phyloP scores from a whole-genome alignment of 2,797 vertebrate genomes.

The Sebastiscus tertius region DNA sequence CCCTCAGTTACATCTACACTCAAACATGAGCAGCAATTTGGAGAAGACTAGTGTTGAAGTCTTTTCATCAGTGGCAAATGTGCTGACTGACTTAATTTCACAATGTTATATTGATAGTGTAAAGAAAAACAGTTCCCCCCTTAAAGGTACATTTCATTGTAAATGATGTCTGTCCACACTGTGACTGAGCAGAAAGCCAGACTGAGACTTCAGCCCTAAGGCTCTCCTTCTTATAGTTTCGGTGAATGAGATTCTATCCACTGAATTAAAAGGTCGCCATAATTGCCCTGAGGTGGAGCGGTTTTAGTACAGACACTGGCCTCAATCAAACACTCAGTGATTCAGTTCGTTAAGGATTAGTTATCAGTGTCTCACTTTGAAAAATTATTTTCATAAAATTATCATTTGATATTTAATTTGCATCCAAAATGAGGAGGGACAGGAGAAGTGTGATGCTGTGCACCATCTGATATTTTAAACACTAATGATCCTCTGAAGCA shows the following conservation, averaged over 20 bases:
- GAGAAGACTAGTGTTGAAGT: background rate
- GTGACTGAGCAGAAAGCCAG: background rate
- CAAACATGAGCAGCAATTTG: background rate
- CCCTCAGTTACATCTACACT: background rate
- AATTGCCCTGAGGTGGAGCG: background rate
- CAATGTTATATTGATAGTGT: background rate
- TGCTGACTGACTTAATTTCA: background rate
- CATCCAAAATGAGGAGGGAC: background rate
- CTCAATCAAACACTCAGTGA: background rate
- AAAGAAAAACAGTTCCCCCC: background rate
- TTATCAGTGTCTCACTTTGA: background rate
- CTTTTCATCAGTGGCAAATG: background rate
- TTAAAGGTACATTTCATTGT: background rate
- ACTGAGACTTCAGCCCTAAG: background rate
- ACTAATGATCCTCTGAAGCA: background rate
- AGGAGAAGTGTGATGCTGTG: too few species aligned
- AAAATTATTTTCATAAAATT: background rate
- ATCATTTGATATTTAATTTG: background rate
- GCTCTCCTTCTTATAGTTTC: background rate
- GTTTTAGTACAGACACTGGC: background rate
- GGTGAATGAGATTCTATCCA: background rate
- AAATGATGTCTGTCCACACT: background rate
- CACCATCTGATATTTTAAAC: background rate
- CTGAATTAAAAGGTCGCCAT: background rate
- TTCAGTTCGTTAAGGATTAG: background rate